Base-by-base conservation (phyloP, 2,888 invertebrate species). In the Dione vanillae region DNA sequence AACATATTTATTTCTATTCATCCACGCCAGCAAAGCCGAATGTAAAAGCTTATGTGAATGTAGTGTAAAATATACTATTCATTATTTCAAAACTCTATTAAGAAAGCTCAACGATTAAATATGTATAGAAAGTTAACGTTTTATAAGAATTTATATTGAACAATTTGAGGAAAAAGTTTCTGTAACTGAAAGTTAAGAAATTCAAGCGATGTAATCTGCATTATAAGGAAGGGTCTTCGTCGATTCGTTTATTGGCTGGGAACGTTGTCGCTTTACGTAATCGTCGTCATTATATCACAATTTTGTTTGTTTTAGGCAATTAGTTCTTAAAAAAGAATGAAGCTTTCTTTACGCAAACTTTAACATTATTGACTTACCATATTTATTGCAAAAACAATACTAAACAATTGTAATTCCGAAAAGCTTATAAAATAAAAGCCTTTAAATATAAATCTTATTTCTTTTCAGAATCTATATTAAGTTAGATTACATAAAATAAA, bases 181-280 rank as follows among this genome's bases (percentile, higher is more conserved):
- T n/a, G 5, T 16, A 56, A 35, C 40, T 40, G 20, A 37, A 51
- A n/a, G 20, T 41, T 49, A 35, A 56, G 9, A 41, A 47, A 58
- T 51, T 59, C 27, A 58, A 49, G 49, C 40, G 58, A 47, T n/a
- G 40, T 47, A 20, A 47, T 67, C 47, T 58, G 20, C 40, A 37
- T 49, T 58, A 35, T 47, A 16, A 52, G 58, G 35, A 16, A 52
- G 58, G 35, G 56, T 40, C 56, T 47, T 10, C 45, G 20, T 56
- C 56, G 37, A 56, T 47, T 66, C 66, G 56, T 66, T 40, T n/a
- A 58, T 2, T 58, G 47, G 0, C 40, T 20, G 58, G 65, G 35
- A 43, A 27, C 37, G 47, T 40, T 40, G 37, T 27, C 27, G 20
- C 47, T 58, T 67, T n/a, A 58, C 40, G 47, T 47, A 67, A 35